Evolutionary conservation across 2,113 vertebrate species (phyloP).

Genomic region (Abramis brama): DNA sequence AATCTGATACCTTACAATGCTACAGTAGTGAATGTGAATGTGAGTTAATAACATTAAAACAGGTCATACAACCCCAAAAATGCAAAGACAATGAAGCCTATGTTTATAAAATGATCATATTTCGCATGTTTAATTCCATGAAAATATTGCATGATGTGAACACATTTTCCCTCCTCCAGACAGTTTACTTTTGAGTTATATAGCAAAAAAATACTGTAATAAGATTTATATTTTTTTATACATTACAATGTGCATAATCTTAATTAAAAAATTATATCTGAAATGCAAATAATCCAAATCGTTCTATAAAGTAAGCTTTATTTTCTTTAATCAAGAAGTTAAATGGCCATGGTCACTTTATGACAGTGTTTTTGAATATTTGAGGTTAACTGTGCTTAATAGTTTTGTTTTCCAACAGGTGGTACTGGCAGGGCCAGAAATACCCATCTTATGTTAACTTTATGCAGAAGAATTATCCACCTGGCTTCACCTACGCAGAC

Average conservation of each 20-base stretch:
- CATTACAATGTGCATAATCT: neutral
- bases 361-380: neutral
- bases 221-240: neutral
- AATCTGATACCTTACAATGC: too few species aligned
- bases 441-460: slow-evolving; percentile 81
- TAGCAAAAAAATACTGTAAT: neutral
- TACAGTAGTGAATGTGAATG: too few species aligned
- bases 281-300: neutral
- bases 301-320: neutral
- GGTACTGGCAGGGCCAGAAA: slow-evolving; percentile 86
- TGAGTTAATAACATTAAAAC: too few species aligned
- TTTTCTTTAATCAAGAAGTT: neutral
- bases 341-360: neutral
- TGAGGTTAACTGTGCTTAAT: neutral
- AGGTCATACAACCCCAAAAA: too few species aligned
- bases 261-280: neutral
- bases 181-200: neutral
- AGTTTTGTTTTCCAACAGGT: slow-evolving; percentile 75
- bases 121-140: too few species aligned
- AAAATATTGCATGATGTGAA: too few species aligned
- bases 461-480: slow-evolving; percentile 89
- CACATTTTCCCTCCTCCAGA: neutral
- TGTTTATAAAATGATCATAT: too few species aligned
- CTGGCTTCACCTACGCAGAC: slow-evolving; percentile 87
- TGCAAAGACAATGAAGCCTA: too few species aligned